These are phyloP conservation scores for Catamblyrhynchus diadema DNA, from an alignment of 2,797 vertebrate species.

Conservation along the genomic window DNA sequence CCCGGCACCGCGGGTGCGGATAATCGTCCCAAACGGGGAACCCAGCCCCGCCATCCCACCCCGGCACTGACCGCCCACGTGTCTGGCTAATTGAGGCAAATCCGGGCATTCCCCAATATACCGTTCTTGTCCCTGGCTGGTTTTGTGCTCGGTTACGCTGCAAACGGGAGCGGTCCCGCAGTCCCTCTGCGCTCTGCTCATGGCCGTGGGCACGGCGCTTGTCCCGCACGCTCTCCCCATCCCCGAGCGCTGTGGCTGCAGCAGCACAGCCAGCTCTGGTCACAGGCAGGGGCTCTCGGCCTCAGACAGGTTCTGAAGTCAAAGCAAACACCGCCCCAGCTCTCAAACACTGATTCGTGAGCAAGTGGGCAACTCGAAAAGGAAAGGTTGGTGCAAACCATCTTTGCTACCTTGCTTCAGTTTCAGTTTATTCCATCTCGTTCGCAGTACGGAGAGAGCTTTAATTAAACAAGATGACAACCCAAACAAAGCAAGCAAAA, in stretches of 20 bases:
- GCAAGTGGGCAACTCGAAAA: no score
- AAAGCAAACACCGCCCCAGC: background rate
- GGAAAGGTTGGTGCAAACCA: background rate
- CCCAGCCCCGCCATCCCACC: fast-evolving
- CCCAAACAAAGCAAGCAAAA: background rate
- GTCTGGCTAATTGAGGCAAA: no score
- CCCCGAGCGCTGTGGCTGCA: fast-evolving
- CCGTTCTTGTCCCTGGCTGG: fast-evolving
- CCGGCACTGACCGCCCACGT: fast-evolving
- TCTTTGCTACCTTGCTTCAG: background rate
- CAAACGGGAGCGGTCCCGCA: no score
- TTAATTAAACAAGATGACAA: fast-evolving
- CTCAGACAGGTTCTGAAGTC: background rate
- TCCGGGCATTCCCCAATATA: fast-evolving
- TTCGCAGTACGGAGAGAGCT: fast-evolving
- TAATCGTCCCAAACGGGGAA: fast-evolving
- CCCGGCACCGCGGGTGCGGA: no score
- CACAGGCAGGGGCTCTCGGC: background rate
- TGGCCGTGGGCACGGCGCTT: fast-evolving
- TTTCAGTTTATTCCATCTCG: background rate
- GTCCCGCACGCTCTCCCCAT: background rate
- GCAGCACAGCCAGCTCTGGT: background rate
- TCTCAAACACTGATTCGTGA: background rate
- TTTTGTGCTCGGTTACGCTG: fast-evolving
- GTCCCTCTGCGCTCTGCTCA: fast-evolving